These are phyloP conservation scores for Paragorgia papillata DNA, from an alignment of 92 coral and sea anemone species.

Conservation along the genomic window DNA sequence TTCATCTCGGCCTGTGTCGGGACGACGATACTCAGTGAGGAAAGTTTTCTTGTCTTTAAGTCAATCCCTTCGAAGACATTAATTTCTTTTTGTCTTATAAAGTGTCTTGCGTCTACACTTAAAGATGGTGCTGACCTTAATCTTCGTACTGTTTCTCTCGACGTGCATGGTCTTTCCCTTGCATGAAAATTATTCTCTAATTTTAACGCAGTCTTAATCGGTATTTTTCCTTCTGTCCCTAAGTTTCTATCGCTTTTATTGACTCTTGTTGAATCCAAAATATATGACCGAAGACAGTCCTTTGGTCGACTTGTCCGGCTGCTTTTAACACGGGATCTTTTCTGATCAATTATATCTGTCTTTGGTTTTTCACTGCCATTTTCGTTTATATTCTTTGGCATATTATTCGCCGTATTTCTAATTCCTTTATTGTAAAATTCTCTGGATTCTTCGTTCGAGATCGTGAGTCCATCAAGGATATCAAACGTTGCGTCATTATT, in stretches of 20 bases:
- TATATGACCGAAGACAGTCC: neutral
- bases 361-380: neutral
- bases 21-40: conserved; percentile 20
- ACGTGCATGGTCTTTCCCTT: conserved; percentile 3
- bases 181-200: neutral
- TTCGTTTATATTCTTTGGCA: neutral
- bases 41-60: neutral
- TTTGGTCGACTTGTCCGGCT: neutral
- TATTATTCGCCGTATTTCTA: neutral
- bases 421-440: conserved; percentile 18
- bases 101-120: neutral
- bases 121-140: conserved; percentile 14
- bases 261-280: neutral
- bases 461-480: conserved; percentile 77
- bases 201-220: neutral
- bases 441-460: conserved; percentile 53
- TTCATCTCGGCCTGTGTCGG: neutral
- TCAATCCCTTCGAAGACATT: neutral
- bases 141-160: conserved; percentile 1
- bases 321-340: neutral
- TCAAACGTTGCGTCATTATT: conserved; percentile 82
- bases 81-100: neutral
- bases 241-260: neutral
- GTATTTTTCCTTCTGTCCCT: conserved; percentile 1
- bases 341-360: neutral